Percentiles rank a stretch among this genome's conserved stretches.
Evolutionary conservation across 2,113 vertebrate genomes (phyloP).

Genomic region (Lathamus discolor): DNA sequence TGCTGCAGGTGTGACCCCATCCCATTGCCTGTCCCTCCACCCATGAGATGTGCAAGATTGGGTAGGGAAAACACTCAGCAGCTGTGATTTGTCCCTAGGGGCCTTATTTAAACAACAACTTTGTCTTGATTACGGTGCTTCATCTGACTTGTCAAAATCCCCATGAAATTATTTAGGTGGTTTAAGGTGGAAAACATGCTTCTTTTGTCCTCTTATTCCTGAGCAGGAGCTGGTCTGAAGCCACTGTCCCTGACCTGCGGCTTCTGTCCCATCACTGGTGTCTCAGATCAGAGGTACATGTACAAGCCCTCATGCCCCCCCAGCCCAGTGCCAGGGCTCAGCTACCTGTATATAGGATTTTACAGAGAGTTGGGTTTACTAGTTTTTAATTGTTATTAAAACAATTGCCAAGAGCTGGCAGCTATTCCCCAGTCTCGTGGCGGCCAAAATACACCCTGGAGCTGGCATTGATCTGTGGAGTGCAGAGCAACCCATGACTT

Average conservation of each 20-base stretch:
- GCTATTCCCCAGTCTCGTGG: accelerated
- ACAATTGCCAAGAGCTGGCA: not conserved
- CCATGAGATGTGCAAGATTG: accelerated
- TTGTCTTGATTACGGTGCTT: conserved; percentile 48
- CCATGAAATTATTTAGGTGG: not conserved
- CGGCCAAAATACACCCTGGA: not conserved
- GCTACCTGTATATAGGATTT: accelerated
- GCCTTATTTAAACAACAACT: conserved; percentile 43
- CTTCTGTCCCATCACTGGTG: not conserved
- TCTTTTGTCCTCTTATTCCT: not conserved
- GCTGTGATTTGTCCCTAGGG: not conserved
- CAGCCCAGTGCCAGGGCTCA: not conserved
- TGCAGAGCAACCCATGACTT: not conserved
- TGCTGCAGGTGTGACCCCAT: not conserved
- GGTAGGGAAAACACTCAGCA: not conserved
- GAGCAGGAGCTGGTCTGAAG: not conserved
- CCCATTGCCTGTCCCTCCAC: not conserved
- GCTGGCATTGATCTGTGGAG: not conserved
- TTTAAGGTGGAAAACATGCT: conserved; percentile 7
- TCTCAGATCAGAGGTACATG: not conserved
- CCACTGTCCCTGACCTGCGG: not conserved
- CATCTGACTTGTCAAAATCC: conserved; percentile 34
- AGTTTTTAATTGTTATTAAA: not conserved
- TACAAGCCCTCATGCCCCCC: not conserved
- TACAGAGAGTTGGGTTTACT: not conserved